phyloP scores from a whole-genome alignment of 2,888 invertebrate species.

The Scaptomyza polygonia region DNA sequence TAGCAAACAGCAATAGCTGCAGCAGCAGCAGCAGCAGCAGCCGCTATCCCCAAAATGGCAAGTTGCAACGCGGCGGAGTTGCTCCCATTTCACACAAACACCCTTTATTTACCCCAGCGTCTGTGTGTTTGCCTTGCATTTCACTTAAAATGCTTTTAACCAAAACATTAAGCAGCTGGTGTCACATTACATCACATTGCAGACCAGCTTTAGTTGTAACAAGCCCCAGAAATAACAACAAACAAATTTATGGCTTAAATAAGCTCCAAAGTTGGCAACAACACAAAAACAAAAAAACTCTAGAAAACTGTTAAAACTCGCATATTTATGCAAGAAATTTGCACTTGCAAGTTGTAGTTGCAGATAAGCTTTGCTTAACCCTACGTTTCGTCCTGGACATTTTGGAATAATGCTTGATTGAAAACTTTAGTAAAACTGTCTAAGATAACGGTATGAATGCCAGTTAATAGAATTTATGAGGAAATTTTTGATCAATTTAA shows the following conservation, averaged over 20 bases:
- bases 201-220: slow-evolving; percentile 46
- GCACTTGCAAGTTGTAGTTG: background rate
- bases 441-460: too few species aligned
- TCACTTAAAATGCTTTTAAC: slow-evolving; percentile 79
- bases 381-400: background rate
- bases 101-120: background rate
- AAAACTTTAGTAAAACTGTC: too few species aligned
- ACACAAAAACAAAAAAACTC: background rate
- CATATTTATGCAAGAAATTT: background rate
- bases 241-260: slow-evolving; percentile 59
- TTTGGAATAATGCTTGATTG: too few species aligned
- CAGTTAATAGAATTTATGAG: too few species aligned
- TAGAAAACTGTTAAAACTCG: background rate
- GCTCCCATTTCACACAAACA: slow-evolving; percentile 13
- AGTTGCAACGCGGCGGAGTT: slow-evolving; percentile 42
- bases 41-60: slow-evolving; percentile 42
- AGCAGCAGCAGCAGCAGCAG: slow-evolving; percentile 22
- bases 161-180: slow-evolving; percentile 80
- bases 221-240: slow-evolving; percentile 14
- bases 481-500: too few species aligned
- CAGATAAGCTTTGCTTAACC: background rate
- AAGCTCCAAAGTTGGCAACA: slow-evolving; percentile 19
- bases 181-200: slow-evolving; percentile 73
- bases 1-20: too few species aligned
- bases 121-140: slow-evolving; percentile 54